Base-by-base conservation (phyloP, 2,888 invertebrate species). In the Acleris holmiana region DNA sequence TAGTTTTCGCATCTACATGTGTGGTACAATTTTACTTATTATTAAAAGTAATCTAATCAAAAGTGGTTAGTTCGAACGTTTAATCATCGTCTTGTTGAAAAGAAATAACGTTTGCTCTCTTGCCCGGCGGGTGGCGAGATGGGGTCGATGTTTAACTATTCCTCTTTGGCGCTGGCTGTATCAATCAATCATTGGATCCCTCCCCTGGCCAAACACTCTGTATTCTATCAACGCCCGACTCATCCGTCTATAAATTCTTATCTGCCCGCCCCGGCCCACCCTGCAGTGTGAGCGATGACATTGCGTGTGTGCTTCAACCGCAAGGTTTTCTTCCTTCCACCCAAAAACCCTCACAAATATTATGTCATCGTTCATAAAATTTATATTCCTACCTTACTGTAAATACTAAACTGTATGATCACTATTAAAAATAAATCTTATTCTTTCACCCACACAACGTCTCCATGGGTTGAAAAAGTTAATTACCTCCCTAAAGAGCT, bases 181-280 rank as follows among this genome's bases (percentile, higher is more conserved):
- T 81, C 84, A 84, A 89, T 89, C 88, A 89, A 89, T 88, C 89
- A 88, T 83, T 75, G 77, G 74, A 74, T 72, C 75, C 74, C 74
- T 73, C 74, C 77, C 72, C 77, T 75, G 74, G 79, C 78, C 77
- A 80, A 82, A 82, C 80, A 82, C 81, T 82, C 81, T 82, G 83
- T 85, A 88, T 90, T 89, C 86, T 86, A 87, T 88, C 84, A 83
- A 80, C 84, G 82, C 82, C 74, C 75, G 76, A 72, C 83, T 83
- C 83, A 84, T 85, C 85, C 85, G 81, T 85, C 86, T 86, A 86
- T 85, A 87, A 88, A 89, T 88, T 86, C 85, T 88, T 88, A 88
- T 88, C 86, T 84, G 75, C 75, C 80, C 81, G 77, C 80, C 79
- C 79, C 78, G 80, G 78, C 79, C 79, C 76, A 75, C 77, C 79